Conservation (phyloP, 2,113 vertebrate genomes). For the Rhabdomys dilectus region DNA sequence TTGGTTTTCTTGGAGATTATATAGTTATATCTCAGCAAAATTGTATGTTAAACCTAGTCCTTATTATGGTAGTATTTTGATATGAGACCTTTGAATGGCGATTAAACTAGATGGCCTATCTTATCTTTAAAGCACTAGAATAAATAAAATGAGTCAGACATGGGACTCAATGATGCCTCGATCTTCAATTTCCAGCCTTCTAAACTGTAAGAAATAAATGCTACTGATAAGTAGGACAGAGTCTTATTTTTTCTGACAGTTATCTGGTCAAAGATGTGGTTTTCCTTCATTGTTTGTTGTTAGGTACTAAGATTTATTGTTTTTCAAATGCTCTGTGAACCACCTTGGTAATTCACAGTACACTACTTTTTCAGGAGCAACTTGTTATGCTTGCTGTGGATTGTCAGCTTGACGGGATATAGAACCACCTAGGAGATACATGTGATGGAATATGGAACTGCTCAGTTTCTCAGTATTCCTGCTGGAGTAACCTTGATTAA, state of each 20-base stretch:
- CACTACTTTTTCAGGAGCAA: not conserved
- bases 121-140: not conserved
- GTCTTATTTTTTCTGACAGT: not conserved
- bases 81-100: not conserved
- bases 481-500: not conserved
- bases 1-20: not conserved
- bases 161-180: not conserved
- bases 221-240: no score
- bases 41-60: not conserved
- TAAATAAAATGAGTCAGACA: not conserved
- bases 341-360: not conserved
- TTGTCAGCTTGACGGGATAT: not conserved
- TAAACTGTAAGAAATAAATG: not conserved
- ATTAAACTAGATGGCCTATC: not conserved
- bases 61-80: not conserved
- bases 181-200: not conserved
- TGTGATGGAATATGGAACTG: not conserved
- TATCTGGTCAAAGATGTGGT: not conserved
- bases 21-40: not conserved
- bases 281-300: not conserved
- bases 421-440: not conserved
- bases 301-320: not conserved
- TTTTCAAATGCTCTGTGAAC: not conserved
- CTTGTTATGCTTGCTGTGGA: not conserved
- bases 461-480: not conserved